These are phyloP conservation scores for Schizotus pectinicornis DNA, from an alignment of 2,888 invertebrate genomes.

Conservation along the genomic window DNA sequence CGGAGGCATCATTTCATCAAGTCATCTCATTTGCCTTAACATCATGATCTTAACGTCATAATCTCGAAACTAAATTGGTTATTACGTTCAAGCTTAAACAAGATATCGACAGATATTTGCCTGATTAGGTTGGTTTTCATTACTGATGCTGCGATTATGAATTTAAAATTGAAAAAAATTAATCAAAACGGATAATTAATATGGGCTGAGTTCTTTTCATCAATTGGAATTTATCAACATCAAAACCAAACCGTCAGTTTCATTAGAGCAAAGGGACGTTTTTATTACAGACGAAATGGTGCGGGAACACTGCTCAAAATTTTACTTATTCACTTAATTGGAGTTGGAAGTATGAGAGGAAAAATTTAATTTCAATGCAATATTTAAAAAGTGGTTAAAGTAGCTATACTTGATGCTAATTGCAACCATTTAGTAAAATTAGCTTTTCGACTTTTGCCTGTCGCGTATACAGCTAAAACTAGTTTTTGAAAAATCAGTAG, in stretches of 20 bases:
- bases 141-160: not conserved
- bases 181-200: not conserved
- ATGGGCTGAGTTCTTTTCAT: not conserved
- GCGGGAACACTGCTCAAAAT: constrained; percentile 17
- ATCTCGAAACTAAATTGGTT: constrained; percentile 32
- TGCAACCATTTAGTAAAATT: too few relatives aligned
- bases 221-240: constrained; percentile 9
- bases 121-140: constrained; percentile 2
- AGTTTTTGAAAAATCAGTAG: too few relatives aligned
- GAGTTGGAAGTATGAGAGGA: constrained; percentile 1
- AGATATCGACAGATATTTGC: constrained; percentile 17
- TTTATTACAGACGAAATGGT: constrained; percentile 26
- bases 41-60: constrained; percentile 31
- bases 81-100: constrained; percentile 22
- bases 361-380: constrained; percentile 18
- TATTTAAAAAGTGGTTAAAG: too few relatives aligned
- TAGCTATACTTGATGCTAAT: too few relatives aligned
- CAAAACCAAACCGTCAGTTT: constrained; percentile 17
- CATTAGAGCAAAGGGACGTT: constrained; percentile 18
- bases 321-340: constrained; percentile 20
- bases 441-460: too few relatives aligned
- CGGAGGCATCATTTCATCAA: constrained; percentile 28
- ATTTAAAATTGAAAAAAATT: not conserved
- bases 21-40: constrained; percentile 30
- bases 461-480: too few relatives aligned